Evolutionary conservation across 2,797 vertebrate species (phyloP).

Genomic region (Kryptolebias ocellatus): DNA sequence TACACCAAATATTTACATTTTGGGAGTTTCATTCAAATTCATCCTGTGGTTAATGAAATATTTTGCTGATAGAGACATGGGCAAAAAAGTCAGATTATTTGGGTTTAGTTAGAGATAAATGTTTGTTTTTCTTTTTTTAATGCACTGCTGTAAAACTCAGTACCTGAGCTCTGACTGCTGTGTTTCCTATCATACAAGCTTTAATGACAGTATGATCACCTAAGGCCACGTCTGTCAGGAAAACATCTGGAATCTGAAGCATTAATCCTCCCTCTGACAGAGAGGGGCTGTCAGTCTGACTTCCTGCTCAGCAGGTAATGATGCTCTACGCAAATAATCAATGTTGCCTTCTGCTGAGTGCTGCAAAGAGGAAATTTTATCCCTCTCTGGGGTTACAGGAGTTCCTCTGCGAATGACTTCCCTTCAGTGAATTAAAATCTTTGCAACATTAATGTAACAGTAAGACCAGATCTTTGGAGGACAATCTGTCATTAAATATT

Average conservation of each 20-base stretch:
- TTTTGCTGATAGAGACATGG: too few relatives aligned
- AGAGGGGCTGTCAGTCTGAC: conserved; percentile 52
- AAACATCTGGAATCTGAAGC: neutral
- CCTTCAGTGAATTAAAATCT: conserved; percentile 20
- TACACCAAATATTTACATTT: too few relatives aligned
- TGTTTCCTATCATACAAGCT: neutral
- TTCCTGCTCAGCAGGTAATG: conserved; percentile 62
- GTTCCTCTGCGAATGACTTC: conserved; percentile 46
- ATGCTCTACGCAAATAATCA: conserved; percentile 67
- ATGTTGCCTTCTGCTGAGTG: conserved; percentile 61
- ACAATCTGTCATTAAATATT: neutral
- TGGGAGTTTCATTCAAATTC: too few relatives aligned
- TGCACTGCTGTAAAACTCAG: too few relatives aligned
- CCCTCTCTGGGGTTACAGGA: conserved; percentile 49
- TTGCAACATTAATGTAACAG: conserved; percentile 3
- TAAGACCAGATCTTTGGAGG: neutral
- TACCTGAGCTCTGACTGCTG: neutral
- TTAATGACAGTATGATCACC: neutral
- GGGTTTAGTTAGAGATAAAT: too few relatives aligned
- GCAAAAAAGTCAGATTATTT: too few relatives aligned
- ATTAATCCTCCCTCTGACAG: conserved; percentile 1
- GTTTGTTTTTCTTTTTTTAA: too few relatives aligned
- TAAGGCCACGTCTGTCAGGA: neutral
- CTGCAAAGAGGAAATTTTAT: conserved; percentile 65
- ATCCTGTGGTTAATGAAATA: too few relatives aligned